Conservation (phyloP, 2,113 vertebrate genomes). For the Spheniscus mendiculus region DNA sequence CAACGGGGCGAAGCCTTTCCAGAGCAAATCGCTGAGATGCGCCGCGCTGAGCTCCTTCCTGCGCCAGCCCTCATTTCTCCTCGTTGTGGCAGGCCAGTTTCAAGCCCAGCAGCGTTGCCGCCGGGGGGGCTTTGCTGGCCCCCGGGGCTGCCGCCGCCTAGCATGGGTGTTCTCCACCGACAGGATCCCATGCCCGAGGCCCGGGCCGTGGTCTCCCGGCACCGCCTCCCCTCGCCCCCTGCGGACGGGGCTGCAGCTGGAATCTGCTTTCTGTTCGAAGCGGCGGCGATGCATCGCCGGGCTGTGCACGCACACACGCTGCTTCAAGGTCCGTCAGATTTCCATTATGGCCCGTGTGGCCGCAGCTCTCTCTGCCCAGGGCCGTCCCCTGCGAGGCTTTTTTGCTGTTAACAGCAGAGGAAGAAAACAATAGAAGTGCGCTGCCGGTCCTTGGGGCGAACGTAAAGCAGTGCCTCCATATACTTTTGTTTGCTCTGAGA, state of each 20-base stretch:
- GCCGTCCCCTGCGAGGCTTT: background rate
- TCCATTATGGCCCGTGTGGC: background rate
- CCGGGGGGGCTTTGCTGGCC: background rate
- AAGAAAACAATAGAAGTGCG: background rate
- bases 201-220: background rate
- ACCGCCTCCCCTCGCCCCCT: background rate
- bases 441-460: rapidly evolving
- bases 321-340: background rate
- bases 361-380: background rate
- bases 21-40: background rate
- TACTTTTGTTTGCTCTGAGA: background rate
- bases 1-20: background rate
- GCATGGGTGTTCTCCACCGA: background rate
- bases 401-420: background rate
- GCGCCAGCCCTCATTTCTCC: background rate
- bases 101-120: background rate
- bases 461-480: background rate
- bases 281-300: background rate
- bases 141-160: background rate
- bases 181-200: background rate
- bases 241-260: background rate
- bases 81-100: rapidly evolving
- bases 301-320: background rate
- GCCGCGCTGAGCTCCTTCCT: background rate
- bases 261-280: background rate